These are phyloP conservation scores for Drosophila subobscura DNA, from an alignment of 1,140 invertebrate genomes.

Conservation along the genomic window DNA sequence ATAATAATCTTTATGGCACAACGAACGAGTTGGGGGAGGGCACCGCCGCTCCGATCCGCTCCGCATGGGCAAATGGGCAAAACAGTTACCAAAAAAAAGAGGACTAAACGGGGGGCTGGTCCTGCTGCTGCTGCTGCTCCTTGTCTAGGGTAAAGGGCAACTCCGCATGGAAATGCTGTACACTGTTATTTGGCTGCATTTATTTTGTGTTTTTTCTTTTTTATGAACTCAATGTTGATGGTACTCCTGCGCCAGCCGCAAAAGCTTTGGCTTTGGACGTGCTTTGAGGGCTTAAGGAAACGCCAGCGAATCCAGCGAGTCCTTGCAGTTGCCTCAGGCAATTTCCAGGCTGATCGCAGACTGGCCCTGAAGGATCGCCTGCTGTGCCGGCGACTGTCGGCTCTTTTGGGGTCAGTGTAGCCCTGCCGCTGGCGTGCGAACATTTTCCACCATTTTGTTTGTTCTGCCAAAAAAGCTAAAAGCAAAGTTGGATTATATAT, in stretches of 20 bases:
- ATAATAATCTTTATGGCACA: slow-evolving; percentile 78
- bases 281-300: slow-evolving; percentile 48
- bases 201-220: slow-evolving; percentile 47
- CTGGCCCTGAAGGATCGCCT: no score
- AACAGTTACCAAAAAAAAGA: slow-evolving; percentile 28
- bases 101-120: slow-evolving; percentile 44
- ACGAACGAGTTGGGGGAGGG: slow-evolving; percentile 29
- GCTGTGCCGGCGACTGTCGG: no score
- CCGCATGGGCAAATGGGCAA: slow-evolving; percentile 39
- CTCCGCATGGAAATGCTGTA: slow-evolving; percentile 32
- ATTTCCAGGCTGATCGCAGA: no score
- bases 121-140: no score
- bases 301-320: slow-evolving; percentile 35
- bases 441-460: slow-evolving; percentile 29
- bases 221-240: slow-evolving; percentile 41
- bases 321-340: no score
- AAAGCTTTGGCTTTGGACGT: slow-evolving; percentile 35
- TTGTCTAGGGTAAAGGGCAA: slow-evolving; percentile 16
- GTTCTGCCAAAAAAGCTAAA: slow-evolving; percentile 59
- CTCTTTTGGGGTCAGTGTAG: slow-evolving; percentile 27
- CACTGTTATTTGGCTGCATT: slow-evolving; percentile 63
- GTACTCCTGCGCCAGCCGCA: slow-evolving; percentile 1
- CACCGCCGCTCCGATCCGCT: no score
- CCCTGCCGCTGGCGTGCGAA: neutral
- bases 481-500: slow-evolving; percentile 70